A percentile compares a stretch with the other conserved stretches of the same genome.
Evolutionary conservation across 1,140 invertebrate genomes (phyloP).

Genomic region (Brachionus plicatilis): DNA sequence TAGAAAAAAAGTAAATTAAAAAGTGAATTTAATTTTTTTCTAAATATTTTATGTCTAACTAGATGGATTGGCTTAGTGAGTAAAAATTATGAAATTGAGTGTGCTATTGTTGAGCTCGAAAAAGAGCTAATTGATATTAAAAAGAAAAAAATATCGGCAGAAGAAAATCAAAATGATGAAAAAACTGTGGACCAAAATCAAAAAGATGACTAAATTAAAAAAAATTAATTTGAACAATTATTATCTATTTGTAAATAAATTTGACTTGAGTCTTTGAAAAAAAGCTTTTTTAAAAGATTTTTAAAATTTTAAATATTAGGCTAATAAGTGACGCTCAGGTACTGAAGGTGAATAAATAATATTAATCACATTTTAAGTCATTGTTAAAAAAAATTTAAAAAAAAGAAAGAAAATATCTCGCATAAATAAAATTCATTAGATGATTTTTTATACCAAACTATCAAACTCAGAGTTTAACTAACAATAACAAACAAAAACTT

Average conservation of each 20-base stretch:
- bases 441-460: neutral
- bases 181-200: neutral
- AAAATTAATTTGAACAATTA: no score
- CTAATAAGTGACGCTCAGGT: neutral
- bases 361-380: neutral
- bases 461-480: neutral
- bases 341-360: neutral
- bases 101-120: constrained; percentile 60
- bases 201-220: constrained; percentile 1
- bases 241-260: neutral
- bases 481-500: neutral
- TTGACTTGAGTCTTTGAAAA: neutral
- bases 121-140: constrained; percentile 47
- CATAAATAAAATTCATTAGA: neutral
- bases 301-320: neutral
- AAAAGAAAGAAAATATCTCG: neutral
- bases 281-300: neutral
- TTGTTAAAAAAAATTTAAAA: neutral
- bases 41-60: neutral
- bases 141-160: neutral
- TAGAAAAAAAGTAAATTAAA: constrained; percentile 48
- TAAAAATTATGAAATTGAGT: constrained; percentile 82
- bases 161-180: neutral
- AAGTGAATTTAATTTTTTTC: neutral
- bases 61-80: constrained; percentile 86